Conservation (phyloP, 2,888 invertebrate genomes). For the Perizoma flavofasciatum region DNA sequence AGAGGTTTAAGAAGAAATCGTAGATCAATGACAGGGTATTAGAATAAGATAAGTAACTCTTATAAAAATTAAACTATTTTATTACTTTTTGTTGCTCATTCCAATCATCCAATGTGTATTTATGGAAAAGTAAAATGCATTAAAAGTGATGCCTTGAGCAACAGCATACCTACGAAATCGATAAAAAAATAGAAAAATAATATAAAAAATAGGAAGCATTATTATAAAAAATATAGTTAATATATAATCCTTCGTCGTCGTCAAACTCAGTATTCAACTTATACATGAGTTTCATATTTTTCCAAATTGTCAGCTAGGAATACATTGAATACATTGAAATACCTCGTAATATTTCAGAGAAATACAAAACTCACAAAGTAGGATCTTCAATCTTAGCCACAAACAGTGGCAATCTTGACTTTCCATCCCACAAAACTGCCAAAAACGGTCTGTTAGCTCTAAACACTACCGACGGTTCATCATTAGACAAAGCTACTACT, state of each 20-base stretch:
- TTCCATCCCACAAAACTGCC: slow-evolving; percentile 74
- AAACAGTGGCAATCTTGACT: slow-evolving; percentile 73
- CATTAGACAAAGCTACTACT: slow-evolving; percentile 75
- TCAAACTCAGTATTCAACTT: no score
- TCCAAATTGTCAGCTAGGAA: no score
- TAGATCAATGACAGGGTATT: slow-evolving; percentile 20
- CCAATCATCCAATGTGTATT: slow-evolving; percentile 2
- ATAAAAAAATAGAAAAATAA: no score
- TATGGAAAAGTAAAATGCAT: background rate
- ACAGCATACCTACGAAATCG: no score
- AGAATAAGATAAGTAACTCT: slow-evolving; percentile 28
- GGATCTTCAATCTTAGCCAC: slow-evolving; percentile 79
- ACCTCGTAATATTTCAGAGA: no score
- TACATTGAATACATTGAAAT: no score
- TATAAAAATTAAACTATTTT: slow-evolving; percentile 32
- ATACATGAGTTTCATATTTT: no score
- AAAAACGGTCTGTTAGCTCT: slow-evolving; percentile 78
- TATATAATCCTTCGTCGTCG: no score
- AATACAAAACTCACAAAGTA: slow-evolving; percentile 25
- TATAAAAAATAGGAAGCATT: no score
- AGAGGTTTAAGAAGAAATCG: slow-evolving; percentile 53
- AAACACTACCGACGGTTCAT: slow-evolving; percentile 61
- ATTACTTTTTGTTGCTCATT: slow-evolving; percentile 4
- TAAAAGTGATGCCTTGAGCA: no score
- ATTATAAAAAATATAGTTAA: no score